phyloP scores from a whole-genome alignment of 1,140 invertebrate genomes.

The Bacillus rossius region DNA sequence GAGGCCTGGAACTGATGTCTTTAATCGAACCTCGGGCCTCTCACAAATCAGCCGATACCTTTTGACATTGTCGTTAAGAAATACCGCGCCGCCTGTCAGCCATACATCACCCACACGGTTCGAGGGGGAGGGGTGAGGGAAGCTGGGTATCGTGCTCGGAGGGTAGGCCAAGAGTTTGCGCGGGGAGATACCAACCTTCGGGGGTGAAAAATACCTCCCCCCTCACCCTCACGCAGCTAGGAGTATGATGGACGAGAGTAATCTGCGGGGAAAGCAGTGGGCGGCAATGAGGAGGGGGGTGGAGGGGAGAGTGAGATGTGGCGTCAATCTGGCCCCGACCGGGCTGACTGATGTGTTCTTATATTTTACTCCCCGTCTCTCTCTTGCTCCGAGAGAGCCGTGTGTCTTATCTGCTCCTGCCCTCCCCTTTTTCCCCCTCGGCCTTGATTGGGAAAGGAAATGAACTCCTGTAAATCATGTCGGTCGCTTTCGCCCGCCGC shows the following conservation, averaged over 20 bases:
- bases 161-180: not conserved
- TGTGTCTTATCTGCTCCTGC: no score
- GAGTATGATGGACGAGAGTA: constrained; percentile 12
- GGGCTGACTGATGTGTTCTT: no score
- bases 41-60: constrained; percentile 14
- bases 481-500: no score
- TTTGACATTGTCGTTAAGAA: constrained; percentile 19
- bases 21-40: constrained; percentile 16
- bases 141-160: no score
- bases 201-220: not conserved
- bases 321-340: no score
- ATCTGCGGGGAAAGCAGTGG: not conserved
- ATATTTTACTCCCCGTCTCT: no score
- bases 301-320: no score
- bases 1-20: constrained; percentile 15
- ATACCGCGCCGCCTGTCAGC: constrained; percentile 14
- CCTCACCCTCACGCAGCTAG: not conserved
- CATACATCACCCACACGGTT: constrained; percentile 4
- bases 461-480: no score
- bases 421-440: no score
- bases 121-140: not conserved
- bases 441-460: no score
- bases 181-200: not conserved
- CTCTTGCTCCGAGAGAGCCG: no score
- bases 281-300: no score